Conservation (phyloP, 2,888 invertebrate genomes). For the Spodoptera littoralis region DNA sequence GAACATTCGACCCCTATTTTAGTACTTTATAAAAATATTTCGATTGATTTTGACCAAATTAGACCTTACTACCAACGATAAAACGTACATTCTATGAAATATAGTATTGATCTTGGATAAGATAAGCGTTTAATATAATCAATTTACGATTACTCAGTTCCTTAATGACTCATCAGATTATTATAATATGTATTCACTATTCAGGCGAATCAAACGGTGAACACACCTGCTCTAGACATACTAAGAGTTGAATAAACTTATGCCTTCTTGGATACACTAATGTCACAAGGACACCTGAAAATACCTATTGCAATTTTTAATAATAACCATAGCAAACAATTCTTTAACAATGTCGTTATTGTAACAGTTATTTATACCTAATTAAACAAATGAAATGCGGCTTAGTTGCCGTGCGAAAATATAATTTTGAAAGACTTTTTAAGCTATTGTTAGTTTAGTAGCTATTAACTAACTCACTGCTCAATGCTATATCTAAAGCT, state of each 20-base stretch:
- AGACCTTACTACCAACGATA: slow-evolving; percentile 15
- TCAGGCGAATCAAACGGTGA: slow-evolving; percentile 21
- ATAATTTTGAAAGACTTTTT: slow-evolving; percentile 35
- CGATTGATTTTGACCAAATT: slow-evolving; percentile 15
- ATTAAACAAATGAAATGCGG: slow-evolving; percentile 30
- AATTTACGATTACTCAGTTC: too few species aligned
- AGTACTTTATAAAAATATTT: slow-evolving; percentile 8
- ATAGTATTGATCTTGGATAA: slow-evolving; percentile 22
- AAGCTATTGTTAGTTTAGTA: slow-evolving; percentile 30
- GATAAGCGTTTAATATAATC: slow-evolving; percentile 12
- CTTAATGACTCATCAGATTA: neutral
- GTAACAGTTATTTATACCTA: slow-evolving; percentile 28
- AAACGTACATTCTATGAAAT: slow-evolving; percentile 22
- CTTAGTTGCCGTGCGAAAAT: slow-evolving; percentile 36
- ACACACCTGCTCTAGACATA: slow-evolving; percentile 21
- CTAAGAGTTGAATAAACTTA: slow-evolving; percentile 20
- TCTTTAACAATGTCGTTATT: slow-evolving; percentile 29
- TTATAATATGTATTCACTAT: neutral
- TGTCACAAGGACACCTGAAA: slow-evolving; percentile 16
- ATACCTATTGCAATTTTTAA: slow-evolving; percentile 3
- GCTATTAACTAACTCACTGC: slow-evolving; percentile 18
- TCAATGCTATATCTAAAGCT: slow-evolving; percentile 20
- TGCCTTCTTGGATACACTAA: slow-evolving; percentile 4
- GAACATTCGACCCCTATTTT: neutral
- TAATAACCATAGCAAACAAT: slow-evolving; percentile 18